A percentile compares a stretch with the other conserved stretches of the same genome.
phyloP scores from a whole-genome alignment of 2,113 vertebrate species.

The Tapirus terrestris region DNA sequence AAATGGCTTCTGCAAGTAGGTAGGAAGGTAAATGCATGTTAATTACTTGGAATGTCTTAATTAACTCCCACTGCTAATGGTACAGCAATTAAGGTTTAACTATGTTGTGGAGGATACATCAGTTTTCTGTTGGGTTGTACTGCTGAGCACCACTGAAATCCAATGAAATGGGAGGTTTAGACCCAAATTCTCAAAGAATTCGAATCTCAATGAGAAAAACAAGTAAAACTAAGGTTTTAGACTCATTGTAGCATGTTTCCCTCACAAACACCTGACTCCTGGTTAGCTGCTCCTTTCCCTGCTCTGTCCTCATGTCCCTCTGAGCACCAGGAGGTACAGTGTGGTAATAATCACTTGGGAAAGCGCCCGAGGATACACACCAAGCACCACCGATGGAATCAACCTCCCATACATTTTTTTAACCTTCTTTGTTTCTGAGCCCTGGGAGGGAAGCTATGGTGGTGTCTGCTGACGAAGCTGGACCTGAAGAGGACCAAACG shows the following conservation, averaged over 20 bases:
- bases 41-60: constrained; percentile 57
- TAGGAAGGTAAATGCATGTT: constrained; percentile 51
- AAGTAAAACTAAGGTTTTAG: background rate
- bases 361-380: background rate
- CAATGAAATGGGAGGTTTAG: background rate
- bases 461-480: background rate
- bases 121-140: background rate
- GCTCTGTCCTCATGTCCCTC: background rate
- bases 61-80: constrained; percentile 60
- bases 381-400: background rate
- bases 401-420: background rate
- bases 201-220: background rate
- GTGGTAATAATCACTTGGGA: background rate
- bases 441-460: background rate
- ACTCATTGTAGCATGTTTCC: background rate
- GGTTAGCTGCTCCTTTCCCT: background rate
- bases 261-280: background rate
- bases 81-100: constrained; percentile 54
- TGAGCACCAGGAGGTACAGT: background rate
- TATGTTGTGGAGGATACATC: background rate
- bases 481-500: background rate
- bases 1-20: constrained; percentile 38
- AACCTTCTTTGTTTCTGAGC: constrained; percentile 8
- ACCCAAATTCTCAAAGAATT: background rate
- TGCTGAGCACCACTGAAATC: background rate